Percentiles rank a stretch among this genome's conserved stretches.
These are phyloP conservation scores for Eurystomus gularis DNA, from an alignment of 2,113 vertebrate species.

Conservation along the genomic window DNA sequence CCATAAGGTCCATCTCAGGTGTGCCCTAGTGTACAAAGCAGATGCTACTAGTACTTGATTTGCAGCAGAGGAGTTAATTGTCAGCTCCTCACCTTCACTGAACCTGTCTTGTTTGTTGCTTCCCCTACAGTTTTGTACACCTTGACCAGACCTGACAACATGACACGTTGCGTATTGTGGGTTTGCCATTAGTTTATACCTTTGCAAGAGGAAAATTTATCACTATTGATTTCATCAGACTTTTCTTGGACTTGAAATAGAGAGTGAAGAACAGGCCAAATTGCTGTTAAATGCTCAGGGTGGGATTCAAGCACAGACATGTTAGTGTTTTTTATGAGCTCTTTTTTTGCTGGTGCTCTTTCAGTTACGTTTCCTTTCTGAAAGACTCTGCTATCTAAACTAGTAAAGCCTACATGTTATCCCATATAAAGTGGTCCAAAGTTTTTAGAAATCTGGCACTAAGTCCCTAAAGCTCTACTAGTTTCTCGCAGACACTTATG, in stretches of 20 bases:
- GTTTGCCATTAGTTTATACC: background rate
- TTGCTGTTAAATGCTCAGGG: background rate
- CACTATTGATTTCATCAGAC: background rate
- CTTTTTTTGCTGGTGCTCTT: background rate
- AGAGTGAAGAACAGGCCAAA: background rate
- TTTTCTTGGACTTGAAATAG: background rate
- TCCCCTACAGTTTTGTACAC: background rate
- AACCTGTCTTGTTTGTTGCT: background rate
- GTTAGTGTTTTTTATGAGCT: background rate
- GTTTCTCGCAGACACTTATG: background rate
- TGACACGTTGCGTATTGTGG: fast-evolving
- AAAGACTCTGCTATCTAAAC: background rate
- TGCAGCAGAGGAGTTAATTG: background rate
- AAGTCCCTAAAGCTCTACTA: background rate
- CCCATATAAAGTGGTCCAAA: background rate
- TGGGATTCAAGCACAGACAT: background rate
- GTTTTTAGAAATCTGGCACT: background rate
- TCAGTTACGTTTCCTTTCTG: background rate
- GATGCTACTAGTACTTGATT: background rate
- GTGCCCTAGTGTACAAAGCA: background rate
- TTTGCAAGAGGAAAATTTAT: background rate
- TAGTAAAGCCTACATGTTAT: background rate
- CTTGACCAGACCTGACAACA: background rate
- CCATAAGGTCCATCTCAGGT: background rate
- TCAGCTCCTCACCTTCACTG: background rate